Conservation (phyloP, 2,888 invertebrate genomes). For the Napeogenes sylphis region DNA sequence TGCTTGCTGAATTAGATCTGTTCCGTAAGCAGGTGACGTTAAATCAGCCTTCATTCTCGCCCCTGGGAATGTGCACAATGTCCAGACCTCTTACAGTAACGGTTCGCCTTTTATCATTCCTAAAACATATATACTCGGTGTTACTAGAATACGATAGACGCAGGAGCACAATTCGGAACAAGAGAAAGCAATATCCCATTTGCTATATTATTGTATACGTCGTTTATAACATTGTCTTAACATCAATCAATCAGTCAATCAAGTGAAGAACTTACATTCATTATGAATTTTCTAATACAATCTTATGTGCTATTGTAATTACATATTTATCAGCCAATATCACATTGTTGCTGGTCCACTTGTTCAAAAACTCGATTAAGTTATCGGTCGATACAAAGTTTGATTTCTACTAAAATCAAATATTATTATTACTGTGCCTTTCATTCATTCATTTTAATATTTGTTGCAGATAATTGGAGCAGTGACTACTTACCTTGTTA, state of each 20-base stretch:
- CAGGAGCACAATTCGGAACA: no score
- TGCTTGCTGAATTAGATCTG: constrained; percentile 14
- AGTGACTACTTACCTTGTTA: constrained; percentile 30
- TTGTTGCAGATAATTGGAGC: constrained; percentile 28
- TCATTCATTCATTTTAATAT: not conserved
- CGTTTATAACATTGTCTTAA: no score
- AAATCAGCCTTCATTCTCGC: constrained; percentile 18
- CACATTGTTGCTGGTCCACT: no score
- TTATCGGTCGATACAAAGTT: not conserved
- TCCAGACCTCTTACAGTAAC: constrained; percentile 22
- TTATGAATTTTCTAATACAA: no score
- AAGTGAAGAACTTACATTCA: no score
- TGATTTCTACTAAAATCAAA: not conserved
- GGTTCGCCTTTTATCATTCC: constrained; percentile 11
- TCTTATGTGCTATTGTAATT: no score
- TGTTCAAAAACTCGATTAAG: no score
- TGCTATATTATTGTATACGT: no score
- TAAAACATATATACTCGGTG: not conserved
- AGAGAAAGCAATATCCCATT: no score
- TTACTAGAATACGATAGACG: no score
- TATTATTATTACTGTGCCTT: not conserved
- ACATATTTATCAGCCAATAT: no score
- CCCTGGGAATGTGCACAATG: constrained; percentile 22
- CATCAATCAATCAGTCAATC: no score
- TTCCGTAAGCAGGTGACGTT: constrained; percentile 20